Conservation (phyloP, 2,797 vertebrate genomes). For the Alcedo quadribrachys region DNA sequence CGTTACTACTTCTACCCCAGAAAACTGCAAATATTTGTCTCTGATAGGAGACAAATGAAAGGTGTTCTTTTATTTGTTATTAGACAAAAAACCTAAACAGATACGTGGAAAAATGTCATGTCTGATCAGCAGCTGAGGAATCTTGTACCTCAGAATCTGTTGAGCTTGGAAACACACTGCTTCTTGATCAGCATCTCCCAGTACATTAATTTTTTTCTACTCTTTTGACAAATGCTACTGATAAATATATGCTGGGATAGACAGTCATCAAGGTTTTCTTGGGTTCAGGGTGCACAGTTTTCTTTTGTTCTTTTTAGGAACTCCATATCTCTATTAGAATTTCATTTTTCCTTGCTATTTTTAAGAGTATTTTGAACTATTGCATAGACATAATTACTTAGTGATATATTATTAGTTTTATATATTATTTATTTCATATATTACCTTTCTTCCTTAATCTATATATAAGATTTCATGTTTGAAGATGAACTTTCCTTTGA, state of each 20-base stretch:
- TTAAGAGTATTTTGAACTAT: too few relatives aligned
- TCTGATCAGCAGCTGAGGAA: background rate
- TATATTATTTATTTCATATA: background rate
- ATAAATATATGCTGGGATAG: background rate
- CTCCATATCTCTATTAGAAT: background rate
- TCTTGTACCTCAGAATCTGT: background rate
- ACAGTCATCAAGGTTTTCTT: background rate
- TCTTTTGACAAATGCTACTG: fast-evolving
- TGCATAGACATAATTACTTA: background rate
- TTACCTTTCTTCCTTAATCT: background rate
- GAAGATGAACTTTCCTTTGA: slow-evolving; percentile 41
- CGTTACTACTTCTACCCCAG: fast-evolving
- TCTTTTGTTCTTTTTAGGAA: background rate
- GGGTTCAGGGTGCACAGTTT: background rate
- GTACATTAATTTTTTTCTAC: background rate
- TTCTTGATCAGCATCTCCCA: background rate
- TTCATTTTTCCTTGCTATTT: too few relatives aligned
- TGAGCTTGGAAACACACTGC: background rate
- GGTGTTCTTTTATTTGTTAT: background rate
- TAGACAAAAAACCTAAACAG: background rate
- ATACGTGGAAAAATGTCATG: background rate
- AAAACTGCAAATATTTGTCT: background rate
- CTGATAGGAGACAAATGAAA: background rate
- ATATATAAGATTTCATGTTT: background rate
- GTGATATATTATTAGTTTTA: background rate